These are phyloP conservation scores for Spatulosminthurus flaviceps DNA, from an alignment of 2,888 invertebrate genomes.

Conservation along the genomic window DNA sequence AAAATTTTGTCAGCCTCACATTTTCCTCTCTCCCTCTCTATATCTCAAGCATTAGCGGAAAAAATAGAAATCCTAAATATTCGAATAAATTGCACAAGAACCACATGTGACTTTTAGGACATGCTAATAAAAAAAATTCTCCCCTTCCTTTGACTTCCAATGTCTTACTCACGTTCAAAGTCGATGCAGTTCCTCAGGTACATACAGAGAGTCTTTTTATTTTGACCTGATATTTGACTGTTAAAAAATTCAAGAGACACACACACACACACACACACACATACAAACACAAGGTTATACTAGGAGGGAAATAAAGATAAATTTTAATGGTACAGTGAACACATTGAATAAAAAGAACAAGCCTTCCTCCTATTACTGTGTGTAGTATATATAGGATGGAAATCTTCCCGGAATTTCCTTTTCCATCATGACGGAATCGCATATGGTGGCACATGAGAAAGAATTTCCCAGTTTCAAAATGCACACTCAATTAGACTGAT, in stretches of 20 bases:
- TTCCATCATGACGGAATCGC: not conserved
- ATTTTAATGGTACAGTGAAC: not conserved
- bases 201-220: no score
- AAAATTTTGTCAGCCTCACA: not conserved
- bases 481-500: not conserved
- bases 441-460: not conserved
- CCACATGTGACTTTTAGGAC: no score
- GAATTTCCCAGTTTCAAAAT: slow-evolving; percentile 14
- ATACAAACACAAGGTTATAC: not conserved
- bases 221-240: no score
- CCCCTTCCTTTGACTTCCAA: no score
- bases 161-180: no score
- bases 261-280: no score
- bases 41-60: not conserved
- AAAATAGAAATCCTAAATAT: slow-evolving; percentile 3
- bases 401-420: slow-evolving; percentile 10
- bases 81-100: slow-evolving; percentile 1
- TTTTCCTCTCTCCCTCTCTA: no score
- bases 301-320: not conserved
- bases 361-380: not conserved
- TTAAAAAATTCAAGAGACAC: slow-evolving; percentile 10
- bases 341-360: not conserved
- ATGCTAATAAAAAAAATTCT: no score
- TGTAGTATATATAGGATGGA: no score
- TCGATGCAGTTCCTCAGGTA: no score